These are phyloP conservation scores for Daktulosphaira vitifoliae DNA, from an alignment of 1,140 invertebrate species.

Conservation along the genomic window DNA sequence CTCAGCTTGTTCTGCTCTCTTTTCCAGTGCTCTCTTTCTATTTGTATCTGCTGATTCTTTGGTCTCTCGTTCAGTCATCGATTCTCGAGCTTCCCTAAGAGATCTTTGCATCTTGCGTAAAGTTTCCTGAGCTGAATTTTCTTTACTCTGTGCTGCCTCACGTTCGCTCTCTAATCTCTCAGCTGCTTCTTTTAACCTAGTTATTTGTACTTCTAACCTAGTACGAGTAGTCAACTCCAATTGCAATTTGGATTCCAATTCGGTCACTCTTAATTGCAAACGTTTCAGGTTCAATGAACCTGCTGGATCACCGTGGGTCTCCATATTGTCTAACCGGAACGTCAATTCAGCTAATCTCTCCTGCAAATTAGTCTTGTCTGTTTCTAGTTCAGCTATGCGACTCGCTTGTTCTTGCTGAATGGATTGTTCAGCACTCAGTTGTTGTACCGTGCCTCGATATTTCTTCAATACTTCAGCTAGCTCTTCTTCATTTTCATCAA, in stretches of 20 bases:
- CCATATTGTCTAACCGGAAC: slow-evolving; percentile 65
- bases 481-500: slow-evolving; percentile 89
- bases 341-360: slow-evolving; percentile 69
- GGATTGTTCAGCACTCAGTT: slow-evolving; percentile 73
- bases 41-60: slow-evolving; percentile 63
- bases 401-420: slow-evolving; percentile 70
- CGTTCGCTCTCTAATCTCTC: slow-evolving; percentile 70
- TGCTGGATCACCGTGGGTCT: slow-evolving; percentile 65
- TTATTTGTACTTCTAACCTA: slow-evolving; percentile 71
- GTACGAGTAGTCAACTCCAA: slow-evolving; percentile 75
- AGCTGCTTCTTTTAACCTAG: slow-evolving; percentile 70
- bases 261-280: slow-evolving; percentile 71
- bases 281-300: slow-evolving; percentile 58
- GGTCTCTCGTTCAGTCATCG: slow-evolving; percentile 53
- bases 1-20: slow-evolving; percentile 56
- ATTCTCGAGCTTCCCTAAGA: slow-evolving; percentile 62
- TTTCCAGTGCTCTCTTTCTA: slow-evolving; percentile 59
- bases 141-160: slow-evolving; percentile 57
- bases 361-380: slow-evolving; percentile 63
- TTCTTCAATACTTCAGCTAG: slow-evolving; percentile 84
- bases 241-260: slow-evolving; percentile 81
- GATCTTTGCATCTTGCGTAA: slow-evolving; percentile 59
- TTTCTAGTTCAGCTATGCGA: slow-evolving; percentile 66
- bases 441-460: slow-evolving; percentile 76
- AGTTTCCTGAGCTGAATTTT: slow-evolving; percentile 65